Evolutionary conservation across 2,888 invertebrate genomes (phyloP).

Genomic region (Tenthredo scrophulariae): DNA sequence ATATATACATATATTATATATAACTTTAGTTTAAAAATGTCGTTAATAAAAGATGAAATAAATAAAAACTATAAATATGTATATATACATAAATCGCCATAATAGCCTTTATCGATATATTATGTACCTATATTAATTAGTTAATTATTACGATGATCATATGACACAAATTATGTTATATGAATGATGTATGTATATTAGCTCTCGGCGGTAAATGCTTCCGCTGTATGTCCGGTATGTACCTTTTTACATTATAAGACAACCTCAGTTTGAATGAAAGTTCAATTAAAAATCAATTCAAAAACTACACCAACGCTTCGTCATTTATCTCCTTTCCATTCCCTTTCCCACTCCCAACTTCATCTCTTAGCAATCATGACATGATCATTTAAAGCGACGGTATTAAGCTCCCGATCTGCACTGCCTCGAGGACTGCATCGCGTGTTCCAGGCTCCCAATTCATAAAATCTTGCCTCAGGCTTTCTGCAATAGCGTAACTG

Average conservation of each 20-base stretch:
- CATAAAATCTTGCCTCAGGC: background rate
- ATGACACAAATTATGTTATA: slow-evolving; percentile 43
- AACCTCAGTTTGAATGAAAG: slow-evolving; percentile 59
- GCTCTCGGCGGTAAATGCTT: slow-evolving; percentile 52
- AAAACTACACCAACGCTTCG: slow-evolving; percentile 26
- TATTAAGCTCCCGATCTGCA: slow-evolving; percentile 3
- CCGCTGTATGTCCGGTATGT: slow-evolving; percentile 63
- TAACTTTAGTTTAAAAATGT: slow-evolving; percentile 21
- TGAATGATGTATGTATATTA: slow-evolving; percentile 51
- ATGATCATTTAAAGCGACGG: background rate
- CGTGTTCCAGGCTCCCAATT: background rate
- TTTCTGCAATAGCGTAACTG: background rate
- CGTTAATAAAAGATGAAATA: slow-evolving; percentile 35
- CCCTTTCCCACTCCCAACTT: background rate
- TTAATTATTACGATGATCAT: slow-evolving; percentile 35
- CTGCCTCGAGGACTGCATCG: slow-evolving; percentile 26
- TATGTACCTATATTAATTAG: slow-evolving; percentile 51
- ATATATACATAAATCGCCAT: slow-evolving; percentile 53
- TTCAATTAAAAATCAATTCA: slow-evolving; percentile 63
- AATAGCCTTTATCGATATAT: slow-evolving; percentile 55
- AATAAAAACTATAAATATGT: slow-evolving; percentile 50
- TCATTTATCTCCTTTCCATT: background rate
- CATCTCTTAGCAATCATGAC: background rate
- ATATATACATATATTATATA: background rate
- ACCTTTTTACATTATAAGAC: slow-evolving; percentile 66